Conservation (phyloP, 2,888 invertebrate species). For the Caenorhabditis uteleia region DNA sequence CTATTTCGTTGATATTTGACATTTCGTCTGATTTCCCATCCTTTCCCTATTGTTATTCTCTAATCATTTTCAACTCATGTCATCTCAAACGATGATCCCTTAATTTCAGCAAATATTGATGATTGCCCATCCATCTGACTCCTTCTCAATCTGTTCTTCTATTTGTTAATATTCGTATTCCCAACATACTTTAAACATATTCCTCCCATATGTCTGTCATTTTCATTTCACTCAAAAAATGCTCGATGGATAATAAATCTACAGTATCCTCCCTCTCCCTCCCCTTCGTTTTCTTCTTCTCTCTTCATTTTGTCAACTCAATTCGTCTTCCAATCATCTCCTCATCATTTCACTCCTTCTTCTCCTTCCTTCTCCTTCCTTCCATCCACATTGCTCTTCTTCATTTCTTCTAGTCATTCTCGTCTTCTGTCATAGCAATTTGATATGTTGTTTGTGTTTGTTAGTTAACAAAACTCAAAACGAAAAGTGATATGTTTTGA, state of each 20-base stretch:
- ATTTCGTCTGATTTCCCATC: too few relatives aligned
- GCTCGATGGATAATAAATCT: slow-evolving; percentile 30
- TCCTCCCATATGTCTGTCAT: neutral
- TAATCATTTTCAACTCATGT: too few relatives aligned
- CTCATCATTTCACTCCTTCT: too few relatives aligned
- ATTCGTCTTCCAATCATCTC: slow-evolving; percentile 15
- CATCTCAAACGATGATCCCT: too few relatives aligned
- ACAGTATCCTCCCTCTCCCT: slow-evolving; percentile 7
- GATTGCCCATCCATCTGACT: too few relatives aligned
- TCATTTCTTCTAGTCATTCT: neutral
- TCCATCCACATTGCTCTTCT: neutral
- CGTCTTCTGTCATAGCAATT: slow-evolving; percentile 23
- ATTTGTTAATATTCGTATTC: neutral
- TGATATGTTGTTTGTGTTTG: slow-evolving; percentile 43
- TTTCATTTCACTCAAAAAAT: neutral
- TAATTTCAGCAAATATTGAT: neutral
- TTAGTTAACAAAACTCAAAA: too few relatives aligned
- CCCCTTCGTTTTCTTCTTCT: neutral
- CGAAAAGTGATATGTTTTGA: slow-evolving; percentile 23
- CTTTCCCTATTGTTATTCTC: too few relatives aligned
- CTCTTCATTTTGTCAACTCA: slow-evolving; percentile 12
- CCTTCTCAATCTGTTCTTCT: neutral
- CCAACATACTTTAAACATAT: too few relatives aligned
- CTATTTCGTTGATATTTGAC: too few relatives aligned
- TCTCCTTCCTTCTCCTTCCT: too few relatives aligned